Evolutionary conservation across 2,797 vertebrate species (phyloP).

Genomic region (Rhinichthys osculus): DNA sequence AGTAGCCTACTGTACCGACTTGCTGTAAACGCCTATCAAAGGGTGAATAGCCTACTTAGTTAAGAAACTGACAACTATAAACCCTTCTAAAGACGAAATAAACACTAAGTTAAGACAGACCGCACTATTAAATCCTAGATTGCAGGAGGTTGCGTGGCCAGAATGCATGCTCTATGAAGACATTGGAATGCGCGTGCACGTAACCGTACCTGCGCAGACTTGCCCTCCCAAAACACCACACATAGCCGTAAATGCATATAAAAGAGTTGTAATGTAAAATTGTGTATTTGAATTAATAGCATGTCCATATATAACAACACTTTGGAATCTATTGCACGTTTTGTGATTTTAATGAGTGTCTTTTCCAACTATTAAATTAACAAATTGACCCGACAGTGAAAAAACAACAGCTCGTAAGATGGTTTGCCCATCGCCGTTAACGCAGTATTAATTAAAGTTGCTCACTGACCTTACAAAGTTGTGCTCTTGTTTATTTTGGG

Average conservation of each 20-base stretch:
- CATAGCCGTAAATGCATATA: background rate
- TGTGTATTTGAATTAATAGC: background rate
- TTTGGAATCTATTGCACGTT: background rate
- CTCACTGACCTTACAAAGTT: constrained; percentile 51
- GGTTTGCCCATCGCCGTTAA: background rate
- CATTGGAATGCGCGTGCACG: constrained; percentile 52
- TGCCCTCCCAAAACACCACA: constrained; percentile 35
- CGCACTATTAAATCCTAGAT: background rate
- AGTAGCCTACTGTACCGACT: background rate
- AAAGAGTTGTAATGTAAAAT: background rate
- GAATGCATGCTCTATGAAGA: background rate
- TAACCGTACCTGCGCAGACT: constrained; percentile 58
- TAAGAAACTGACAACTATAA: background rate
- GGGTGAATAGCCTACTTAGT: background rate
- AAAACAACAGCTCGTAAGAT: background rate
- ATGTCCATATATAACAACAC: background rate
- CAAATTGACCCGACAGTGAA: background rate
- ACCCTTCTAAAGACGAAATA: background rate
- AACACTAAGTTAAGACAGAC: background rate
- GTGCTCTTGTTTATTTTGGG: background rate
- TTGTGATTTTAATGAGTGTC: background rate
- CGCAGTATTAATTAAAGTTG: background rate
- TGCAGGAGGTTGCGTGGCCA: background rate
- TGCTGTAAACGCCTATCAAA: background rate
- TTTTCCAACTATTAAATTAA: background rate